Conservation (phyloP, 2,888 invertebrate species). For the Escarpia spicata region DNA sequence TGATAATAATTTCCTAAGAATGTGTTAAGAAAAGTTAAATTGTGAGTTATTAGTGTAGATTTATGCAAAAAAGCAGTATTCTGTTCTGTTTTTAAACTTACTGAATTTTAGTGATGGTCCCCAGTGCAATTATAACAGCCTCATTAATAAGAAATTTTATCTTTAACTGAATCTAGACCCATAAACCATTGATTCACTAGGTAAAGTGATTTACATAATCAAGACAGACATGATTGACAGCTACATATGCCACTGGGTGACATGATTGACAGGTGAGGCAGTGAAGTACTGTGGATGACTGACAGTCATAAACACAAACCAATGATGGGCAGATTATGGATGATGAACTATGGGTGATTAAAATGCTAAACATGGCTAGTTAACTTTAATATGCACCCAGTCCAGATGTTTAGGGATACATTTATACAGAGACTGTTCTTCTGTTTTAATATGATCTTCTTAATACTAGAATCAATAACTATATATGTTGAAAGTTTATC, state of each 20-base stretch:
- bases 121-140: not conserved
- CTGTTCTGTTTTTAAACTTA: not conserved
- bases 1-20: no score
- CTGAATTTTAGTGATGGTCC: not conserved
- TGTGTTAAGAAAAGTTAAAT: no score
- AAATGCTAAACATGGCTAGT: not conserved
- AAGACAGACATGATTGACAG: not conserved
- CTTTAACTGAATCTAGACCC: not conserved
- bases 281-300: not conserved
- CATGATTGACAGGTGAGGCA: conserved; percentile 3
- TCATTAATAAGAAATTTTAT: not conserved
- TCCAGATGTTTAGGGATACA: not conserved
- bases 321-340: not conserved
- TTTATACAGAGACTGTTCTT: no score
- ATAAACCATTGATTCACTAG: not conserved
- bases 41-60: not conserved
- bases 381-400: not conserved
- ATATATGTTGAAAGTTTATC: no score
- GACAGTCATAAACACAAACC: not conserved
- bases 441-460: no score
- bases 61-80: not conserved
- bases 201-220: not conserved
- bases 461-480: no score
- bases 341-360: not conserved
- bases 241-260: not conserved